Conservation (phyloP, 2,113 vertebrate species). For the Zosterops borbonicus region DNA sequence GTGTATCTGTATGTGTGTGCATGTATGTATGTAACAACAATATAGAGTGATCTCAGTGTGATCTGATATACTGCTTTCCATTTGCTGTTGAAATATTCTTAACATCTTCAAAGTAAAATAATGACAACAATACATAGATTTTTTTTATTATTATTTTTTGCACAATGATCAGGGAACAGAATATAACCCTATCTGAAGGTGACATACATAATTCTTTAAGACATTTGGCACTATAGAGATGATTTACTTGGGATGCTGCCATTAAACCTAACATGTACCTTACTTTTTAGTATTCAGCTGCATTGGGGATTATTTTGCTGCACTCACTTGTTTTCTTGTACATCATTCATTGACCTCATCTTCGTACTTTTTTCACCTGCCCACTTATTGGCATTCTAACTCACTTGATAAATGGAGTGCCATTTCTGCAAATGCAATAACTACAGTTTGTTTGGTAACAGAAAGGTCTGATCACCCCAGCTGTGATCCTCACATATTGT, state of each 20-base stretch:
- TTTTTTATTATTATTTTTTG: neutral
- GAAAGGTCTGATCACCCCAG: slow-evolving; percentile 22
- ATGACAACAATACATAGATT: neutral
- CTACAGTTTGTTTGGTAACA: slow-evolving; percentile 8
- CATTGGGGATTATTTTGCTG: neutral
- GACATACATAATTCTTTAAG: neutral
- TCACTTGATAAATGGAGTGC: slow-evolving; percentile 69
- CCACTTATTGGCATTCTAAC: slow-evolving; percentile 46
- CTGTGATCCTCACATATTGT: slow-evolving; percentile 4
- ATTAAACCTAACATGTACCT: neutral
- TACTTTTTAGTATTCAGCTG: neutral
- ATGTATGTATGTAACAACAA: neutral
- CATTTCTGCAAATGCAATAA: slow-evolving; percentile 61
- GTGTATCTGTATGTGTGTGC: neutral
- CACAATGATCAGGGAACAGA: neutral
- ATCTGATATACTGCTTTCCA: neutral
- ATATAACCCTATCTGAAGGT: neutral
- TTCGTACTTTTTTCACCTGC: slow-evolving; percentile 32
- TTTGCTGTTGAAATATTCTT: neutral
- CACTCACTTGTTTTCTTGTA: neutral
- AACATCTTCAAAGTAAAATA: neutral
- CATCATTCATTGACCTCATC: slow-evolving; percentile 31
- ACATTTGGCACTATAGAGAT: neutral
- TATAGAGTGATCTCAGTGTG: neutral
- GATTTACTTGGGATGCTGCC: neutral